A percentile compares a stretch with the other conserved stretches of the same genome.
These are phyloP conservation scores for Melipona bicolor DNA, from an alignment of 2,888 invertebrate species.

Conservation along the genomic window DNA sequence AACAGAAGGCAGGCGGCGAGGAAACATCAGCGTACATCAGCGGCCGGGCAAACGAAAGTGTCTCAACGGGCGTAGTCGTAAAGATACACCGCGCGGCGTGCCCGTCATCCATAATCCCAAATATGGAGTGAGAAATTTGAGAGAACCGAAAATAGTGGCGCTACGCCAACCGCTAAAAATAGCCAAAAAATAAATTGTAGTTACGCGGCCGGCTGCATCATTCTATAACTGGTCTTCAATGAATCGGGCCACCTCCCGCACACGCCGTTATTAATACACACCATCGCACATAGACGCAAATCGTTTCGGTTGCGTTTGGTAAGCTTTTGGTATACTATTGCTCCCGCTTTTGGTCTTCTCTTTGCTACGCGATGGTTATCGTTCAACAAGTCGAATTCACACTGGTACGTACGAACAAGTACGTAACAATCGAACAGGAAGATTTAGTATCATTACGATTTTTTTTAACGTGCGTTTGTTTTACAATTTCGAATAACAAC, in stretches of 20 bases:
- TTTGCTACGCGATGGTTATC: constrained; percentile 11
- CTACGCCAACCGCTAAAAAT: constrained; percentile 82
- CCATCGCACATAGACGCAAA: constrained; percentile 48
- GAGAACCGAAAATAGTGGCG: constrained; percentile 84
- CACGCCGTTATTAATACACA: constrained; percentile 65
- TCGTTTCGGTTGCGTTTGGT: not conserved
- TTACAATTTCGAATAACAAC: too few relatives aligned
- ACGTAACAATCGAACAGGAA: not conserved
- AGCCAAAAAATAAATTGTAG: constrained; percentile 82
- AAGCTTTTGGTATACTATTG: constrained; percentile 29
- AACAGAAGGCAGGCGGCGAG: not conserved
- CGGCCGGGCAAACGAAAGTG: constrained; percentile 42
- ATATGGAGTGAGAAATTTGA: constrained; percentile 84
- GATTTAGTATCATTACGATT: too few relatives aligned
- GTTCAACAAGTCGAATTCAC: not conserved
- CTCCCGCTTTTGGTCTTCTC: constrained; percentile 45
- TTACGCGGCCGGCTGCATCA: constrained; percentile 78
- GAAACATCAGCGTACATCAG: constrained; percentile 9
- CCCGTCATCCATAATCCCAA: constrained; percentile 80
- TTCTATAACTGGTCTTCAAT: constrained; percentile 77
- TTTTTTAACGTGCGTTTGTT: too few relatives aligned
- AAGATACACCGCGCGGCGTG: constrained; percentile 65
- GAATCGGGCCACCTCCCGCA: constrained; percentile 70
- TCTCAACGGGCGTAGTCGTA: constrained; percentile 60
- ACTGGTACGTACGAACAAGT: not conserved